Evolutionary conservation across 1,140 invertebrate genomes (phyloP), one percentile per base, ranked within the genome.

Genomic region (Galendromus occidentalis): DNA sequence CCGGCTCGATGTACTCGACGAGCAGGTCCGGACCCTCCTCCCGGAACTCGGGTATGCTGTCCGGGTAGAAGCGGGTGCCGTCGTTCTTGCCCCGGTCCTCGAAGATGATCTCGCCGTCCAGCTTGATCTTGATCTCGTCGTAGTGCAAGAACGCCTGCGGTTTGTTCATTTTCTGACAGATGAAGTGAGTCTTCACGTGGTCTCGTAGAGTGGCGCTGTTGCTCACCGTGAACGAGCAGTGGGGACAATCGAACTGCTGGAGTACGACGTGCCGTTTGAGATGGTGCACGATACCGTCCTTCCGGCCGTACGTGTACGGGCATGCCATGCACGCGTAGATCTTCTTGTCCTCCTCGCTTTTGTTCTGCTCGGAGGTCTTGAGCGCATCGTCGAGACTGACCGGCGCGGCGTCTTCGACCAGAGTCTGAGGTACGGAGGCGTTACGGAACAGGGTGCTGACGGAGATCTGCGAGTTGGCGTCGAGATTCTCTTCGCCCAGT

Each of bases 361-460:
- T 65, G 9, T 44, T 41, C 29, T 64, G 64, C 30, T 69, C 66
- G 44, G 42, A 14, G 9, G 66, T 86, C 84, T 72, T 87, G 91
- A 72, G 90, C 86, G 70, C 86, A 84, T 41, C 84, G 77, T 74
- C 91, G 90, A 71, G 88, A 86, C 75, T 90, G 91, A 0, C 86
- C 85, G 20, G 87, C 88, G 0, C 88, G 88, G 74, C 88, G 91
- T 76, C 88, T 88, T 67, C 83, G 81, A 69, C 86, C 88, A 47
- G 65, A 63, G 17, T 55, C 65, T 22, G 42, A 39, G 14, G 20
- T 17, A 22, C 42, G 39, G n/a, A 64, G 22, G 5, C 45, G 64
- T 67, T 68, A 68, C 66, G 47, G 51, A 59, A 59, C 14, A 59
- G 14, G 25, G 33, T 65, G 7, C 30, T 68, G 39, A 39, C 65